Evolutionary conservation across 1,140 invertebrate genomes (phyloP), one percentile per base, ranked within the genome.

Genomic region (Drosophila bifasciata): DNA sequence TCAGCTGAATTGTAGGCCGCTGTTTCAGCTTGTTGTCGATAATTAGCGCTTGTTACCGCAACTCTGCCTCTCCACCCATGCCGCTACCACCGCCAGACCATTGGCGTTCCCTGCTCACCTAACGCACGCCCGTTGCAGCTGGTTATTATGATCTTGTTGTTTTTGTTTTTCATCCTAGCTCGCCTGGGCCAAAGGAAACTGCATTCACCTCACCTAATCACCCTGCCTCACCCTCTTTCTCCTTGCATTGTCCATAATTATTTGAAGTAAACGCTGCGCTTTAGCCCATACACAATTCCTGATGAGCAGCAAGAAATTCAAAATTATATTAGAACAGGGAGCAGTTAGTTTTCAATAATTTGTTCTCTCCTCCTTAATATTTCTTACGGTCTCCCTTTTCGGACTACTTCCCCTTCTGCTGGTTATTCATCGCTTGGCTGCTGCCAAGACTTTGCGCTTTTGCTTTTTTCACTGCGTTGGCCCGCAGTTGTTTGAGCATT

Each of bases 21-120:
- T 86, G 80, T 86, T 85, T 85, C 81, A 85, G 80, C 80, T 85
- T 85, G 80, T 85, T 85, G 80, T 85, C 80, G 81, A 85, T 85
- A 85, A 85, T 85, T 85, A 85, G 80, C 80, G 80, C 80, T 85
- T 85, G 81, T 85, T 85, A 85, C 80, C 81, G 64, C 64, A 32
- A 63, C 80, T 63, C 60, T 69, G 60, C 76, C 56, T 48, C 79
- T 49, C 36, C 43, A 36, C 36, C 60, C 8, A 28, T 23, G 25
- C 59, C 49, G 28, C 32, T 28, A 36, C 45, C 25, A 3, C 43
- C 17, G 57, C 21, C 51, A n/a, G n/a, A n/a, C n/a, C n/a, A n/a
- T n/a, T n/a, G n/a, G n/a, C 15, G 23, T 21, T 43, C 52, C 53
- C 59, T 55, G 49, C 36, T 23, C 49, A 17, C 36, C 66, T 69